A percentile compares a stretch with the other conserved stretches of the same genome.
Conservation (phyloP, 2,888 invertebrate genomes). For the Amblyteles armatorius region DNA sequence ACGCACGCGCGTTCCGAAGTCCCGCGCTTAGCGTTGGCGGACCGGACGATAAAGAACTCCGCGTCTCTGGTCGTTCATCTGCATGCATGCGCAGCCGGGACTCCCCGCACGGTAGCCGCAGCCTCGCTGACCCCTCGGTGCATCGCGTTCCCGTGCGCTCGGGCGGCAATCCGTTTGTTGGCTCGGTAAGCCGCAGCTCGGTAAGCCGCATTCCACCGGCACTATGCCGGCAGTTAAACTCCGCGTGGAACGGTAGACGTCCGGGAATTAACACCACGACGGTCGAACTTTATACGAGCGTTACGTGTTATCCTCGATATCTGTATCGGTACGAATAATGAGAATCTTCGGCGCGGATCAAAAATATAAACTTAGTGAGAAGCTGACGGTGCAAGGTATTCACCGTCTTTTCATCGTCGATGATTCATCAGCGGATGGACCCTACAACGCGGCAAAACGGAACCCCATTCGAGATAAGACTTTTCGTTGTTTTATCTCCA, state of each 20-base stretch:
- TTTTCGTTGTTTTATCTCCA: too few relatives aligned
- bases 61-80: slow-evolving; percentile 10
- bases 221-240: background rate
- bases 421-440: slow-evolving; percentile 13
- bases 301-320: background rate
- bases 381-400: background rate
- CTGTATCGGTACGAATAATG: background rate
- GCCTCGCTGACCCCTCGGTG: background rate
- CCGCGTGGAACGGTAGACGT: background rate
- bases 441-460: too few relatives aligned
- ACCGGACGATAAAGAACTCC: slow-evolving; percentile 63
- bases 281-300: background rate
- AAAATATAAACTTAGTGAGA: background rate
- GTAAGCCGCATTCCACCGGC: background rate
- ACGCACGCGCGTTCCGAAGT: slow-evolving; percentile 61
- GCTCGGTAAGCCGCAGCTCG: background rate
- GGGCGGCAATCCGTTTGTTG: slow-evolving; percentile 30
- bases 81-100: slow-evolving; percentile 1
- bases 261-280: background rate
- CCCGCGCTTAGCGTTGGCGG: slow-evolving; percentile 60
- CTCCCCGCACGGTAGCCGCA: slow-evolving; percentile 4
- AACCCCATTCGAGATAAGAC: too few relatives aligned
- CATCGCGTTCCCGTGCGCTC: background rate
- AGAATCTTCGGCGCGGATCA: background rate
- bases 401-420: background rate